Evolutionary conservation across 2,797 vertebrate genomes (phyloP).

Genomic region (Xyrichtys novacula): DNA sequence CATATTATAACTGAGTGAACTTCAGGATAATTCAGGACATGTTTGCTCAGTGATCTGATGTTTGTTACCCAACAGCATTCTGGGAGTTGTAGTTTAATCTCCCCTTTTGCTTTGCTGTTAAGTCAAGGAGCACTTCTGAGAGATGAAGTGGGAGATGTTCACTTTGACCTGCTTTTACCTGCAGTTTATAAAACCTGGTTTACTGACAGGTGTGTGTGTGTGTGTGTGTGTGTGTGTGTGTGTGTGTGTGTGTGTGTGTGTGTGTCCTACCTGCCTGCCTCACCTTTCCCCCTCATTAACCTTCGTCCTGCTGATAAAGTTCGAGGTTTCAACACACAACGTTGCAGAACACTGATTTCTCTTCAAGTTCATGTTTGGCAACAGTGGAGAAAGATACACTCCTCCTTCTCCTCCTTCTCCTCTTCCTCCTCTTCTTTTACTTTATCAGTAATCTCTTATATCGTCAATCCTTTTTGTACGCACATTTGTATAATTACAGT

Average conservation of each 20-base stretch:
- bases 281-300: slow-evolving; percentile 69
- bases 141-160: background rate
- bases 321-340: slow-evolving; percentile 40
- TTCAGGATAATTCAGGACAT: background rate
- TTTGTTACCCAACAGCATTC: background rate
- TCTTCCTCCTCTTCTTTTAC: background rate
- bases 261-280: slow-evolving; percentile 14
- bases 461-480: too few species aligned
- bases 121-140: background rate
- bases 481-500: too few species aligned
- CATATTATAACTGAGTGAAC: background rate
- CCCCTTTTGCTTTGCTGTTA: too few species aligned
- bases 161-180: slow-evolving; percentile 20
- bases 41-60: background rate
- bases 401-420: background rate
- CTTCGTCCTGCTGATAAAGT: slow-evolving; percentile 66
- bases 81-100: background rate
- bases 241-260: slow-evolving; percentile 8
- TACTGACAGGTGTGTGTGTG: background rate
- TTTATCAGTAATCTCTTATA: too few species aligned
- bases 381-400: background rate
- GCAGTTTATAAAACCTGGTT: slow-evolving; percentile 4
- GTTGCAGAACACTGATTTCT: slow-evolving; percentile 38
- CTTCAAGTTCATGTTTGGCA: slow-evolving; percentile 62
- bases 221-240: slow-evolving; percentile 11